These are phyloP conservation scores for Astyanax mexicanus DNA, from an alignment of 2,797 vertebrate species.

Conservation along the genomic window DNA sequence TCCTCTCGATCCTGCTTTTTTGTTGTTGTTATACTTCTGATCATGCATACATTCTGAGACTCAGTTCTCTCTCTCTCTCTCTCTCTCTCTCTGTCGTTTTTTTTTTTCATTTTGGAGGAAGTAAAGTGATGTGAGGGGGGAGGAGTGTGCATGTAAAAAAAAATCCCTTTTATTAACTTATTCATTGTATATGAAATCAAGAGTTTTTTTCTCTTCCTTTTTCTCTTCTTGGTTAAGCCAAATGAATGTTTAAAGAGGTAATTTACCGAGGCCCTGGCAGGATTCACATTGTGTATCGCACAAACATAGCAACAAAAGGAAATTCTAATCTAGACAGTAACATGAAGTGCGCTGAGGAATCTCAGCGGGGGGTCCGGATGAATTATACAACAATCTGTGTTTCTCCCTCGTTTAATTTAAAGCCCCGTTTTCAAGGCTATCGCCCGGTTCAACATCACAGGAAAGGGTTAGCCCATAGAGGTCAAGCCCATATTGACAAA, in stretches of 20 bases:
- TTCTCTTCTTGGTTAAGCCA: slow-evolving; percentile 80
- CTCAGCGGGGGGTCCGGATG: slow-evolving; percentile 78
- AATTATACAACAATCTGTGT: slow-evolving; percentile 86
- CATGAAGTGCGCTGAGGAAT: slow-evolving; percentile 71
- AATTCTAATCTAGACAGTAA: slow-evolving; percentile 83
- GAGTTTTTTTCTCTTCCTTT: slow-evolving; percentile 64
- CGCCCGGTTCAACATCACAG: slow-evolving; percentile 72
- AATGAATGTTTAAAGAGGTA: slow-evolving; percentile 87
- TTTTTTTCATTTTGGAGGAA: no score
- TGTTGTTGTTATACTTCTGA: slow-evolving; percentile 80
- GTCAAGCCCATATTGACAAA: slow-evolving; percentile 75
- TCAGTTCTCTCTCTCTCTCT: slow-evolving; percentile 30
- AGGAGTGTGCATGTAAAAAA: slow-evolving; percentile 65
- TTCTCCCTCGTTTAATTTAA: slow-evolving; percentile 81
- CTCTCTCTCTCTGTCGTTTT: slow-evolving; percentile 39
- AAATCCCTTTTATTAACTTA: slow-evolving; percentile 84
- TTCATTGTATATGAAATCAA: slow-evolving; percentile 86
- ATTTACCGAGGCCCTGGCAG: slow-evolving; percentile 81
- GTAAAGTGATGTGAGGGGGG: slow-evolving; percentile 24
- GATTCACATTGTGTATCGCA: slow-evolving; percentile 81
- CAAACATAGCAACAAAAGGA: slow-evolving; percentile 84
- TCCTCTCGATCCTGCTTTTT: slow-evolving; percentile 67
- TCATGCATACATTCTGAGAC: slow-evolving; percentile 72
- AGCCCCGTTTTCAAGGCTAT: slow-evolving; percentile 81
- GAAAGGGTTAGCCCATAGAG: slow-evolving; percentile 70